Base-by-base conservation (phyloP, 1,140 invertebrate species). In the Riptortus pedestris region DNA sequence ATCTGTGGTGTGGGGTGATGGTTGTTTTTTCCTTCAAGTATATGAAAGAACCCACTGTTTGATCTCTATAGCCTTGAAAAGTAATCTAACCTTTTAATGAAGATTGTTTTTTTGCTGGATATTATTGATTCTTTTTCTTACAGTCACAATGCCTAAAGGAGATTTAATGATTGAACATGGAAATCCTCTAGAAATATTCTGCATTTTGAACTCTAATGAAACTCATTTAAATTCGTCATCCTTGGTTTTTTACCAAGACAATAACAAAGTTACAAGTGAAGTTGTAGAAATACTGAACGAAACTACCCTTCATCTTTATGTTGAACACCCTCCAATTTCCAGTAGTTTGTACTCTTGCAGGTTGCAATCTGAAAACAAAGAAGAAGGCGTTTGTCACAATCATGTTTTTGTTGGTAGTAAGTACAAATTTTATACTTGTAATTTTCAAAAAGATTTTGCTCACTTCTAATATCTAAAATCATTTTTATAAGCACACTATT, bases 391-490 rank as follows among this genome's bases (percentile, higher is more conserved):
- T 31, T 80, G 79, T 70, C 69, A 79, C 5, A 81, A 80, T 68
- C 74, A 73, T 67, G 78, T 81, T 66, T 68, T 71, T 51, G 72
- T 81, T 65, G 80, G 79, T 71, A 75, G 79, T 80, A 73, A 80
- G 79, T 76, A 60, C 18, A 27, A n/a, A n/a, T n/a, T n/a, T n/a
- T n/a, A n/a, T n/a, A n/a, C n/a, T n/a, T n/a, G n/a, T n/a, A n/a
- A n/a, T n/a, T n/a, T n/a, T n/a, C n/a, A n/a, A n/a, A n/a, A n/a
- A n/a, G n/a, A n/a, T n/a, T n/a, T n/a, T n/a, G n/a, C n/a, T n/a
- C n/a, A n/a, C n/a, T n/a, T n/a, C n/a, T n/a, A n/a, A n/a, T n/a
- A n/a, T n/a, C n/a, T n/a, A n/a, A n/a, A n/a, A n/a, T n/a, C n/a
- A n/a, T n/a, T n/a, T n/a, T n/a, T n/a, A n/a, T n/a, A n/a, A n/a